Conservation (phyloP, 1,140 invertebrate species). For the Caenorhabditis inopinata region DNA sequence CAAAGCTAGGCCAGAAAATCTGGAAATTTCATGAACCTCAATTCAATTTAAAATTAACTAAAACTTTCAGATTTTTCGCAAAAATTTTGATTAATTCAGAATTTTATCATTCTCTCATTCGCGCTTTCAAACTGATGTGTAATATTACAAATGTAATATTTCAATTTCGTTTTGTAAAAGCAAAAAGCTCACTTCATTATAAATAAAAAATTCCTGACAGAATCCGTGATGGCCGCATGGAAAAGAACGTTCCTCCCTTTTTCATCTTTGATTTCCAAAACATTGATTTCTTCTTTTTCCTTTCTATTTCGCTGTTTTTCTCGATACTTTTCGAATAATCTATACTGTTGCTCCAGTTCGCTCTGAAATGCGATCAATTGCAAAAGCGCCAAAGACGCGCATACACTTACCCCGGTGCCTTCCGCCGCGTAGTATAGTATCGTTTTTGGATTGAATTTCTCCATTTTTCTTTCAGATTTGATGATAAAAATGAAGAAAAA, state of each 20-base stretch:
- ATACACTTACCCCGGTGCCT: neutral
- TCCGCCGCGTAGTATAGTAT: neutral
- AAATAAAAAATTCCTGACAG: neutral
- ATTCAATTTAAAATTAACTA: too few species aligned
- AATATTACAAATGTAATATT: too few species aligned
- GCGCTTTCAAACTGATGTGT: too few species aligned
- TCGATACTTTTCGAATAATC: neutral
- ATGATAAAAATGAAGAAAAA: too few species aligned
- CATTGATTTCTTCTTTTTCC: neutral
- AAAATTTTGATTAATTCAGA: too few species aligned
- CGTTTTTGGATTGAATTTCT: too few species aligned
- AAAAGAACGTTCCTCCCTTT: slow-evolving; percentile 15
- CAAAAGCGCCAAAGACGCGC: neutral
- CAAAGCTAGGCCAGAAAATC: too few species aligned
- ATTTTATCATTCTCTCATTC: too few species aligned
- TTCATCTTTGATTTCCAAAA: neutral
- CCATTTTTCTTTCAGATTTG: too few species aligned
- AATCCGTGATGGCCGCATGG: slow-evolving; percentile 20
- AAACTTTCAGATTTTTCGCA: too few species aligned
- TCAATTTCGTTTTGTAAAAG: too few species aligned
- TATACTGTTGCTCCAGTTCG: neutral
- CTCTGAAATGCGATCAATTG: neutral
- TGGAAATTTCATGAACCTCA: too few species aligned
- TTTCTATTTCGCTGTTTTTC: slow-evolving; percentile 4
- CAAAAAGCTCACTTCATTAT: neutral